phyloP scores from a whole-genome alignment of 37 sponge, comb jelly and placozoan species.

The Beroe forskalii region DNA sequence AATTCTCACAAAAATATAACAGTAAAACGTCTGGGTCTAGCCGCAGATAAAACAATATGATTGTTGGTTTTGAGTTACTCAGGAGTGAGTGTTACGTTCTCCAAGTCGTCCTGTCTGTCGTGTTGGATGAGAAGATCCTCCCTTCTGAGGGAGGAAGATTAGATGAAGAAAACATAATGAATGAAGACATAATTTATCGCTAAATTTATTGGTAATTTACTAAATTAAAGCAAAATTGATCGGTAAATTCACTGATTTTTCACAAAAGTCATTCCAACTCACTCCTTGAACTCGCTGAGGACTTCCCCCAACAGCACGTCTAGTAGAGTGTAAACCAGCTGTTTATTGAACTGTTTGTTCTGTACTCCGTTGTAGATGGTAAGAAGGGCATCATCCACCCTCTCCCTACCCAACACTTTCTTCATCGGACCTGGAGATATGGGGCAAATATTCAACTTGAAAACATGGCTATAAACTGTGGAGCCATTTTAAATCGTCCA shows the following conservation, averaged over 20 bases:
- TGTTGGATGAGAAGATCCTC: conserved; percentile 18
- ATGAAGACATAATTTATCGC: not conserved
- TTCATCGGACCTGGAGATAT: conserved; percentile 12
- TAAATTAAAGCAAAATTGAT: too few relatives aligned
- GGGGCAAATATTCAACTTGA: too few relatives aligned
- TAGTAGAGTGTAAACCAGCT: conserved; percentile 39
- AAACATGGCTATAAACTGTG: too few relatives aligned
- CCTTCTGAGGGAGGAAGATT: not conserved
- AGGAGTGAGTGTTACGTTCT: not conserved
- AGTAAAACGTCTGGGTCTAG: too few relatives aligned
- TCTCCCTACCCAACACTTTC: not conserved
- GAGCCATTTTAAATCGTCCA: too few relatives aligned
- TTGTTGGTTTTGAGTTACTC: too few relatives aligned
- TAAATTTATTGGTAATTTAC: not conserved
- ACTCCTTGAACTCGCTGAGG: conserved; percentile 27
- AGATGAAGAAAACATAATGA: not conserved
- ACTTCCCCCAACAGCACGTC: conserved; percentile 45
- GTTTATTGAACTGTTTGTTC: conserved; percentile 8
- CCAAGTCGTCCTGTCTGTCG: not conserved
- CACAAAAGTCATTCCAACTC: not conserved
- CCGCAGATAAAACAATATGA: too few relatives aligned
- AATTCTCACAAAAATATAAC: too few relatives aligned
- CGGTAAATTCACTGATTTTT: not conserved
- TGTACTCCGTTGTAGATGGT: conserved; percentile 24
- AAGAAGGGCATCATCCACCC: not conserved